phyloP scores from a whole-genome alignment of 2,113 vertebrate species.

The Saguinus imperator region DNA sequence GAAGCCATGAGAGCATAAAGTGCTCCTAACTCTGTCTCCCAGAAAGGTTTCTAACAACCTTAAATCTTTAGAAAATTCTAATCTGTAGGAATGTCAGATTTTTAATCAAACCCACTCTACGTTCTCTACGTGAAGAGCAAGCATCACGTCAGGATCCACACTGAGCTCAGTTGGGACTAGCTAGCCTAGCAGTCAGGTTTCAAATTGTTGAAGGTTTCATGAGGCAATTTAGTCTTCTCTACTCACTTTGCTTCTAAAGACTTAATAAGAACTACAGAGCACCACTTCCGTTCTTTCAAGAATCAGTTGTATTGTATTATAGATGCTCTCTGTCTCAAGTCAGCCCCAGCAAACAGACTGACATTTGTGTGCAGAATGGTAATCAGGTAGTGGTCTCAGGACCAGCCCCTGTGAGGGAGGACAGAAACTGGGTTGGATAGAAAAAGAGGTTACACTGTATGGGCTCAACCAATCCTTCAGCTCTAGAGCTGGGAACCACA shows the following conservation, averaged over 20 bases:
- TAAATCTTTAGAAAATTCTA: background rate
- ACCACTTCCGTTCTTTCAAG: conserved; percentile 1
- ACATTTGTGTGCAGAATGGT: too few relatives aligned
- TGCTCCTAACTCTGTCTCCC: background rate
- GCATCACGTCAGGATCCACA: conserved; percentile 42
- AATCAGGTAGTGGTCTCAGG: background rate
- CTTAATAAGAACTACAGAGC: background rate
- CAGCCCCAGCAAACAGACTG: background rate
- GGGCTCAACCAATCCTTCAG: too few relatives aligned
- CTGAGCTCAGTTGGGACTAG: conserved; percentile 23
- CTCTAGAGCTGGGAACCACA: background rate
- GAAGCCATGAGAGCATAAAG: background rate
- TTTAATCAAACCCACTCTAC: background rate
- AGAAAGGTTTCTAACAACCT: background rate
- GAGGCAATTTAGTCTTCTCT: conserved; percentile 15
- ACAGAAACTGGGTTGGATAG: background rate
- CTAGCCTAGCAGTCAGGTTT: background rate
- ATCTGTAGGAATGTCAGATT: background rate
- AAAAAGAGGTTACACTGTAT: background rate
- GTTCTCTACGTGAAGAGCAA: background rate
- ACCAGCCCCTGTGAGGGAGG: background rate
- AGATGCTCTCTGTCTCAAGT: background rate
- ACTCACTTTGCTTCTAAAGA: conserved; percentile 44
- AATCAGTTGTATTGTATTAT: conserved; percentile 6
- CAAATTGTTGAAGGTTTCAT: conserved; percentile 17